Percentiles rank a stretch among this genome's conserved stretches.
These are phyloP conservation scores for Bradypodion ventrale DNA, from an alignment of 2,797 vertebrate genomes.

Conservation along the genomic window DNA sequence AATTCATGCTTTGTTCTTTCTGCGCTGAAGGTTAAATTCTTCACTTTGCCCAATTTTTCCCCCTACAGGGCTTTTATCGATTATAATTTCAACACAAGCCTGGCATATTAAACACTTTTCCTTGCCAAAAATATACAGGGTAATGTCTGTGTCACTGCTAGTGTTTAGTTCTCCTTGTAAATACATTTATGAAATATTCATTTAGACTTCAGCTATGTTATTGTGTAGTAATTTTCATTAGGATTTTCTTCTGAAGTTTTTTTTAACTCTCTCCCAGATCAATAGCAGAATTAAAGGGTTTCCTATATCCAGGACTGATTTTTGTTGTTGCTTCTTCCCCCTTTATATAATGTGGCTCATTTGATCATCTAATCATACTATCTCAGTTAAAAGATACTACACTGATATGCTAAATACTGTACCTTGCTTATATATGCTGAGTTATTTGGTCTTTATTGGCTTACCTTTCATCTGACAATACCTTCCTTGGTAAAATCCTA, in stretches of 20 bases:
- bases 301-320: background rate
- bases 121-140: conserved; percentile 54
- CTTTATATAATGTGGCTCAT: background rate
- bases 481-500: background rate
- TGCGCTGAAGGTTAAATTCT: no score
- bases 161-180: conserved; percentile 62
- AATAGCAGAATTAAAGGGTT: background rate
- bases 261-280: conserved; percentile 47
- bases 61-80: conserved; percentile 59
- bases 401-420: background rate
- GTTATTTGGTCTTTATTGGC: background rate
- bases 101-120: conserved; percentile 60
- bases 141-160: conserved; percentile 54
- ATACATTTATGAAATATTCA: conserved; percentile 72
- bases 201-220: conserved; percentile 62
- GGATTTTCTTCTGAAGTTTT: conserved; percentile 59
- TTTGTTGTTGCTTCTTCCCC: background rate
- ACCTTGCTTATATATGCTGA: background rate
- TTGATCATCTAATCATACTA: background rate
- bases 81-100: conserved; percentile 67
- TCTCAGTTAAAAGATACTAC: background rate
- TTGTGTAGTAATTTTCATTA: conserved; percentile 64
- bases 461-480: background rate
- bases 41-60: no score
- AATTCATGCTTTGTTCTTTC: conserved; percentile 44